Evolutionary conservation across 2,888 invertebrate genomes (phyloP).

Genomic region (Orthosia incerta): DNA sequence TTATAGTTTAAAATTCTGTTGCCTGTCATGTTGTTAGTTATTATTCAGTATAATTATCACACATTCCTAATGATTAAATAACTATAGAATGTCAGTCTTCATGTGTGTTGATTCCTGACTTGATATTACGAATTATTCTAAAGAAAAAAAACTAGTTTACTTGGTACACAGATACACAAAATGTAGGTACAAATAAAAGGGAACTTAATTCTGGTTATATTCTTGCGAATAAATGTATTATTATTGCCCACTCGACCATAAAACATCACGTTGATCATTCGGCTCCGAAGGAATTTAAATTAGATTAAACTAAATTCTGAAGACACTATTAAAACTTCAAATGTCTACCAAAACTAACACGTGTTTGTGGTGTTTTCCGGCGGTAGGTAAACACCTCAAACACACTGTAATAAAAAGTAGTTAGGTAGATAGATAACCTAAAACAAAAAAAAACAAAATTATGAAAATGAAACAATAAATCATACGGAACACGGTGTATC

Average conservation of each 20-base stretch:
- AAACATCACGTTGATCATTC: too few species aligned
- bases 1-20: too few species aligned
- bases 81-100: neutral
- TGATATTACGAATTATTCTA: neutral
- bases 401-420: conserved; percentile 36
- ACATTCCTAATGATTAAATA: neutral
- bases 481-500: conserved; percentile 65
- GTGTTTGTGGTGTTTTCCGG: too few species aligned
- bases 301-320: neutral
- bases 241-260: neutral
- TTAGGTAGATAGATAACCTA: neutral
- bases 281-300: too few species aligned
- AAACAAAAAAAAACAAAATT: conserved; percentile 60
- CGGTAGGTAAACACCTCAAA: conserved; percentile 4
- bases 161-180: too few species aligned
- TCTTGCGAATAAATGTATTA: neutral
- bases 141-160: too few species aligned
- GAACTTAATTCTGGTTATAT: too few species aligned
- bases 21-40: too few species aligned
- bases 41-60: neutral
- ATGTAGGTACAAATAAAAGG: too few species aligned
- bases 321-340: neutral
- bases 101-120: neutral
- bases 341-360: neutral
- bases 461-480: conserved; percentile 75